Percentiles rank a stretch among this genome's conserved stretches.
These are phyloP conservation scores for Labroides dimidiatus DNA, from an alignment of 2,797 vertebrate species.

Conservation along the genomic window DNA sequence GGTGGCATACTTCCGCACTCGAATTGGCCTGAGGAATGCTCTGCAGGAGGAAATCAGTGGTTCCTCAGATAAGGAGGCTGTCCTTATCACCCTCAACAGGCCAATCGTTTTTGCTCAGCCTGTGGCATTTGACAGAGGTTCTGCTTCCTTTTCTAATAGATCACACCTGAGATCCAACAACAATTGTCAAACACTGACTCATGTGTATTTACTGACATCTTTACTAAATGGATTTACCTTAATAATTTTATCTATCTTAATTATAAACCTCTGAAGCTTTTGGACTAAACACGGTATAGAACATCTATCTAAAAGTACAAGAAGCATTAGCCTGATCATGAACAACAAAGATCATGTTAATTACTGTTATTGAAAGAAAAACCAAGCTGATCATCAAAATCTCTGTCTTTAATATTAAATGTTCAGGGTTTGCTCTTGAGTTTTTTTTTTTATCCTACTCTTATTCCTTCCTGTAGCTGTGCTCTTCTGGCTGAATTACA, in stretches of 20 bases:
- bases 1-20: conserved; percentile 98
- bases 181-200: neutral
- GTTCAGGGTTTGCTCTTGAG: neutral
- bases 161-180: neutral
- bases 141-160: conserved; percentile 1
- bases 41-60: conserved; percentile 97
- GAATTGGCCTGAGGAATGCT: conserved; percentile 96
- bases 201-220: neutral
- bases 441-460: neutral
- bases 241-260: neutral
- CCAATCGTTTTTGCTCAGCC: conserved; percentile 98
- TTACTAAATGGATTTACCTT: neutral
- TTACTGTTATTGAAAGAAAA: neutral
- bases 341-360: neutral
- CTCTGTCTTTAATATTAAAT: neutral
- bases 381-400: neutral
- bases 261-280: neutral
- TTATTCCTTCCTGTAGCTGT: conserved; percentile 85
- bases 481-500: conserved; percentile 99
- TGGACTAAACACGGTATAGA: neutral
- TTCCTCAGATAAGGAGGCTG: conserved; percentile 96
- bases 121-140: conserved; percentile 98
- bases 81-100: conserved; percentile 97
- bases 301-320: too few species aligned
- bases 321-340: too few species aligned